Evolutionary conservation across 2,797 vertebrate species (phyloP).

Genomic region (Nasua narica): DNA sequence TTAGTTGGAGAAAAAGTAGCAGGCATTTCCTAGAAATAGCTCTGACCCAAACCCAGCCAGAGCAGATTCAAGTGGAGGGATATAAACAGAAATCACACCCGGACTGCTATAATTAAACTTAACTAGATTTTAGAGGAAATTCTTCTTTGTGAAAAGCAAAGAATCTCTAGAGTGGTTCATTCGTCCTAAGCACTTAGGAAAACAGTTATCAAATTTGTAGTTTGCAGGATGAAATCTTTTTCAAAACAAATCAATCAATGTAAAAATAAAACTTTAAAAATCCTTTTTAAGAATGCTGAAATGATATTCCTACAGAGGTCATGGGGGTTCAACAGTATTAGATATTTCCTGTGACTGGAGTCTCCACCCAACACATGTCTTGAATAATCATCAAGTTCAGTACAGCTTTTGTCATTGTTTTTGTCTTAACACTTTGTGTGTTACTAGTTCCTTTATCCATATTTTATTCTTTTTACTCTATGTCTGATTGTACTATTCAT

Average conservation of each 20-base stretch:
- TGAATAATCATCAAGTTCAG: slow-evolving; percentile 80
- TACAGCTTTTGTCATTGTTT: slow-evolving; percentile 78
- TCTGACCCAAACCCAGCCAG: slow-evolving; percentile 83
- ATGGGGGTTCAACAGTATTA: slow-evolving; percentile 75
- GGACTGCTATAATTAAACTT: slow-evolving; percentile 87
- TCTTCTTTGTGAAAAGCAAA: slow-evolving; percentile 80
- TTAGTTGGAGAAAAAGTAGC: slow-evolving; percentile 81
- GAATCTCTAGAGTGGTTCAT: slow-evolving; percentile 76
- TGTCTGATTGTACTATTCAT: slow-evolving; percentile 77
- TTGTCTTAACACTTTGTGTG: slow-evolving; percentile 76
- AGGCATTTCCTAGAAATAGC: slow-evolving; percentile 82
- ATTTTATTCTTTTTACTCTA: slow-evolving; percentile 79
- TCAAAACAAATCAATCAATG: slow-evolving; percentile 79
- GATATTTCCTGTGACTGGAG: slow-evolving; percentile 74
- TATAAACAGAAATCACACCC: slow-evolving; percentile 86
- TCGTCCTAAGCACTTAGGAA: slow-evolving; percentile 77
- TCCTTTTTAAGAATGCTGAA: slow-evolving; percentile 75
- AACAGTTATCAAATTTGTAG: slow-evolving; percentile 81
- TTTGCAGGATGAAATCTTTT: slow-evolving; percentile 80
- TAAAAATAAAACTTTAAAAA: slow-evolving; percentile 82
- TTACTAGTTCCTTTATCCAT: slow-evolving; percentile 78
- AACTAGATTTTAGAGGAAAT: slow-evolving; percentile 88
- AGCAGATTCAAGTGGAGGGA: slow-evolving; percentile 83
- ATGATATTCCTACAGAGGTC: slow-evolving; percentile 76
- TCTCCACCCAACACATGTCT: slow-evolving; percentile 80